A percentile compares a stretch with the other conserved stretches of the same genome.
phyloP scores from a whole-genome alignment of 2,113 vertebrate genomes.

The Xyrauchen texanus region DNA sequence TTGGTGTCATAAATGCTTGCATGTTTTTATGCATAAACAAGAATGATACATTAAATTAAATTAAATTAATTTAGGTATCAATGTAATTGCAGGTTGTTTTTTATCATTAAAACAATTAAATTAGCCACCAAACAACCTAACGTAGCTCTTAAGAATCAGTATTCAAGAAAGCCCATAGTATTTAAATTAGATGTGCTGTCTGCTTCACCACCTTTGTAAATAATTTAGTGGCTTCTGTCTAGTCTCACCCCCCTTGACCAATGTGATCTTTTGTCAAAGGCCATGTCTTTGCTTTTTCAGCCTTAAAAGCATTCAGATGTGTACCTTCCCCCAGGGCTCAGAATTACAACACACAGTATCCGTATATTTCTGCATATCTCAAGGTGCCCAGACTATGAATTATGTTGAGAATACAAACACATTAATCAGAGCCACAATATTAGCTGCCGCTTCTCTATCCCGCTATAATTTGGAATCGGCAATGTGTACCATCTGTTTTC shows the following conservation, averaged over 20 bases:
- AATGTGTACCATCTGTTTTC: constrained; percentile 27
- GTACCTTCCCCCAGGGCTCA: constrained; percentile 1
- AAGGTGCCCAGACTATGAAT: neutral
- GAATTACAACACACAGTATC: constrained; percentile 3
- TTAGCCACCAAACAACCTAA: neutral
- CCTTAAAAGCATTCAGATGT: constrained; percentile 36
- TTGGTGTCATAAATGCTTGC: no score
- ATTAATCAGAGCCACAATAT: neutral
- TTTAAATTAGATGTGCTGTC: neutral
- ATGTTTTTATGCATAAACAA: no score
- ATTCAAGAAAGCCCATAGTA: neutral
- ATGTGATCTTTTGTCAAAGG: constrained; percentile 26
- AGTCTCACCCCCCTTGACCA: constrained; percentile 36
- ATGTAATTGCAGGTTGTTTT: no score
- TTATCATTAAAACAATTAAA: neutral
- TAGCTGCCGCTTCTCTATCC: neutral
- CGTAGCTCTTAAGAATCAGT: neutral
- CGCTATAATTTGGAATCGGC: neutral
- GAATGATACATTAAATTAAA: neutral
- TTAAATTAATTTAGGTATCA: no score
- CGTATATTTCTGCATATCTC: constrained; percentile 12
- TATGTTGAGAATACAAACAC: neutral
- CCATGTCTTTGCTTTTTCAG: constrained; percentile 12
- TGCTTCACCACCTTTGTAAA: constrained; percentile 22
- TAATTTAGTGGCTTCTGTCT: constrained; percentile 41